These are phyloP conservation scores for Plagiodera versicolora DNA, from an alignment of 2,888 invertebrate genomes.

Conservation along the genomic window DNA sequence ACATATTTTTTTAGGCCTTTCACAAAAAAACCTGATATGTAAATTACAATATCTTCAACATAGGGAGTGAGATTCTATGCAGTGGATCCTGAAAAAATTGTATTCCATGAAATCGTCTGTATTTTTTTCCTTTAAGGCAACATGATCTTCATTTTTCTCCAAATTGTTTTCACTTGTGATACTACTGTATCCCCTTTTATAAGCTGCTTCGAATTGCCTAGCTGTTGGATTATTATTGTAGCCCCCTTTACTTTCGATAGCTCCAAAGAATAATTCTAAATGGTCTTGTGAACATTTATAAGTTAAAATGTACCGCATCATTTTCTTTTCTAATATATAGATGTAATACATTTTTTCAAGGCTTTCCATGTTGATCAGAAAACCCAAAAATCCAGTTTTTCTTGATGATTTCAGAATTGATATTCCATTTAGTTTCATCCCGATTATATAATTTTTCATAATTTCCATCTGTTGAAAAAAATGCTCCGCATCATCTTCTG, in stretches of 20 bases:
- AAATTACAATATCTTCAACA: constrained; percentile 15
- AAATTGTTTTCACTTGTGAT: too few species aligned
- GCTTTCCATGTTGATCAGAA: constrained; percentile 23
- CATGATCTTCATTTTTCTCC: neutral
- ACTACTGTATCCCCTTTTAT: too few species aligned
- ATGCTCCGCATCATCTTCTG: neutral
- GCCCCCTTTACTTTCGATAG: constrained; percentile 6
- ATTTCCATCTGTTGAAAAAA: constrained; percentile 7
- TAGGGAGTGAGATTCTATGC: neutral
- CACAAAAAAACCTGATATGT: constrained; percentile 24
- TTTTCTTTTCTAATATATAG: constrained; percentile 4
- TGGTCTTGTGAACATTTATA: constrained; percentile 21
- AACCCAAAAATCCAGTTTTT: constrained; percentile 25
- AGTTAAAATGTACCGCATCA: constrained; percentile 13
- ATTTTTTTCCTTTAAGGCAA: neutral
- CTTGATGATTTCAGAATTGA: constrained; percentile 7
- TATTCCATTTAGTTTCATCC: neutral
- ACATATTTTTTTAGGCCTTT: constrained; percentile 17
- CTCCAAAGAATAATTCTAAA: constrained; percentile 14
- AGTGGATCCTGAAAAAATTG: neutral
- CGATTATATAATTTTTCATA: neutral
- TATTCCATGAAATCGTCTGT: constrained; percentile 11
- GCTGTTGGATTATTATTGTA: constrained; percentile 22
- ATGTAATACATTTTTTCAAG: constrained; percentile 14
- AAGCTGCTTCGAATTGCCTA: constrained; percentile 16